A percentile compares a stretch with the other conserved stretches of the same genome.
Evolutionary conservation across 2,113 vertebrate genomes (phyloP).

Genomic region (Zosterops hypoxanthus): DNA sequence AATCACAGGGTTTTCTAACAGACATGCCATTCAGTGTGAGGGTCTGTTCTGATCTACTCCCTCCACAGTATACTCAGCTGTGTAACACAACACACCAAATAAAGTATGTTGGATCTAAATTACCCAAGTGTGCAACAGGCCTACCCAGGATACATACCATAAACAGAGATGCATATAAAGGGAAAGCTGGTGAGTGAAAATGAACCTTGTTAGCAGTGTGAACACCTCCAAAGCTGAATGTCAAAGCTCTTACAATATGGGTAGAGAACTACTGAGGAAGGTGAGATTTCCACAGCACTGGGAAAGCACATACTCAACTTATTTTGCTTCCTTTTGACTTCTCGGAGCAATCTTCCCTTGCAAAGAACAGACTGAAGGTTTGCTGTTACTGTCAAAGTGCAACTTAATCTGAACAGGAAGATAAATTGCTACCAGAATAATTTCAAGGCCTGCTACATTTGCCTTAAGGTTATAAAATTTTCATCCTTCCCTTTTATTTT

Average conservation of each 20-base stretch:
- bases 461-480: not conserved
- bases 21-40: not conserved
- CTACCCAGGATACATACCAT: not conserved
- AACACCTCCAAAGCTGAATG: slow-evolving; percentile 43
- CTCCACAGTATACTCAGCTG: not conserved
- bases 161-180: not conserved
- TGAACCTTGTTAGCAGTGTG: not conserved
- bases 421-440: not conserved
- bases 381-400: not conserved
- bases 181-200: not conserved
- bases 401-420: not conserved
- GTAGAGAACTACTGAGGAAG: slow-evolving; percentile 4
- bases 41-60: not conserved
- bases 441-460: not conserved
- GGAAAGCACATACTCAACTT: not conserved
- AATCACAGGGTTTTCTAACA: not conserved
- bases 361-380: not conserved
- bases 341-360: not conserved
- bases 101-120: not conserved
- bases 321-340: not conserved
- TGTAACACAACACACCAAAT: not conserved
- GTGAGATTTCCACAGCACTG: not conserved
- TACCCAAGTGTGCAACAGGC: not conserved
- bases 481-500: not conserved
- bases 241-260: slow-evolving; percentile 47